Evolutionary conservation across 2,797 vertebrate species (phyloP), one percentile per base, ranked within the genome.

Genomic region (Lates japonicus): DNA sequence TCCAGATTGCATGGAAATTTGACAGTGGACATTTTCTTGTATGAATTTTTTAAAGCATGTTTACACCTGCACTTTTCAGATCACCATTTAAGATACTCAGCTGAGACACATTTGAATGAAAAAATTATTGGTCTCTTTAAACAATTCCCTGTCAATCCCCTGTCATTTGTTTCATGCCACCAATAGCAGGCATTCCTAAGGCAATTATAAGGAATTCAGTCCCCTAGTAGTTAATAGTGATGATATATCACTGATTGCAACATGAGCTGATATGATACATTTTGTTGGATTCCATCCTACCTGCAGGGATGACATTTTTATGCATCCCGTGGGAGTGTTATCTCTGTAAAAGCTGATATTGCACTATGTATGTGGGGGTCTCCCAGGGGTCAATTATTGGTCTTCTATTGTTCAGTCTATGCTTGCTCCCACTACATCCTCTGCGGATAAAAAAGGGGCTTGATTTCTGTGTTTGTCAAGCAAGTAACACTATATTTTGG

Each of bases 371-470:
- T 22, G 48, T 61, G 29, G 14, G 33, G 22, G 48, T 78, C 55
- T 61, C 64, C 29, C 60, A 64, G 51, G 41, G 68, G 54, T 86
- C 63, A 76, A 57, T 82, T 79, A 76, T 60, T 16, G 17, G 41
- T 58, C n/a, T 54, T 60, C 5, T 29, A 57, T 64, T 75, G 60
- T 78, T 81, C 51, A 68, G 35, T 10, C 33, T 3, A 4, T 29
- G 41, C 20, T 39, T 71, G 31, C 31, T 63, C 58, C 12, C 29
- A 33, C 12, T n/a, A 48, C 10, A 44, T 51, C 25, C 22, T 42
- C 49, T 72, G 12, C 5, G n/a, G 6, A 66, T 35, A n/a, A 1
- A n/a, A 1, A 44, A 72, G 22, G 19, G 10, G 22, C 6, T 22
- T n/a, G 22, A 22, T 68, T 35, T 67, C n/a, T 68, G 20, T 55